Conservation (phyloP, 2,797 vertebrate species). For the Darevskia nairensis region DNA sequence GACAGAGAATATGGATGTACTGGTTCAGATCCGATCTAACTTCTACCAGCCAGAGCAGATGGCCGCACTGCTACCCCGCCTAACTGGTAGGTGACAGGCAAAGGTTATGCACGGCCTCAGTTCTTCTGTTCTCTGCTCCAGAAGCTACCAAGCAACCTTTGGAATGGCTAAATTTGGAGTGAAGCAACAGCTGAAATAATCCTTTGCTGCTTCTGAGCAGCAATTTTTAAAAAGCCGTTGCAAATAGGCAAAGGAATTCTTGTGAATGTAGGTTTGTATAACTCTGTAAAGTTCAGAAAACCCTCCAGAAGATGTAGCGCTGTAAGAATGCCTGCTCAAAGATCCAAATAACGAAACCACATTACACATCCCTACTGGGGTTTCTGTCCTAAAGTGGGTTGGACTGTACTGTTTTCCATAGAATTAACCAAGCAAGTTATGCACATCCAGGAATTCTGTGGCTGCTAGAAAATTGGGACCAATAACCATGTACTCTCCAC, state of each 20-base stretch:
- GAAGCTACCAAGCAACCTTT: background rate
- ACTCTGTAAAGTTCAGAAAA: background rate
- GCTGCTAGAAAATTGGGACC: background rate
- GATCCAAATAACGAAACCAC: background rate
- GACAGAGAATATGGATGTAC: constrained; percentile 92
- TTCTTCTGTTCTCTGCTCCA: background rate
- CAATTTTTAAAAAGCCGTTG: background rate
- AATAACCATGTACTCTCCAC: background rate
- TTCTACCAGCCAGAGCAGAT: constrained; percentile 86
- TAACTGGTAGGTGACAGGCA: constrained; percentile 80
- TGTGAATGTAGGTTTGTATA: background rate
- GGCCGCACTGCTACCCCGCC: constrained; percentile 81
- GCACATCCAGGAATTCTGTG: background rate
- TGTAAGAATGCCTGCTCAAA: background rate
- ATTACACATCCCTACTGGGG: background rate
- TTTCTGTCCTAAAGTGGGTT: background rate
- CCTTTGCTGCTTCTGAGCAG: background rate
- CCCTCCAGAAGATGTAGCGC: background rate
- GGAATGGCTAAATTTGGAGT: background rate
- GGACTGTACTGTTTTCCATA: background rate
- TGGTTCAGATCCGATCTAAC: constrained; percentile 92
- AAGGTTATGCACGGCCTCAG: background rate
- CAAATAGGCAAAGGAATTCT: background rate
- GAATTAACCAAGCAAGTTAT: background rate
- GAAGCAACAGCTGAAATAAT: background rate